These are phyloP conservation scores for Andrena praecox DNA, from an alignment of 2,888 invertebrate genomes.

Conservation along the genomic window DNA sequence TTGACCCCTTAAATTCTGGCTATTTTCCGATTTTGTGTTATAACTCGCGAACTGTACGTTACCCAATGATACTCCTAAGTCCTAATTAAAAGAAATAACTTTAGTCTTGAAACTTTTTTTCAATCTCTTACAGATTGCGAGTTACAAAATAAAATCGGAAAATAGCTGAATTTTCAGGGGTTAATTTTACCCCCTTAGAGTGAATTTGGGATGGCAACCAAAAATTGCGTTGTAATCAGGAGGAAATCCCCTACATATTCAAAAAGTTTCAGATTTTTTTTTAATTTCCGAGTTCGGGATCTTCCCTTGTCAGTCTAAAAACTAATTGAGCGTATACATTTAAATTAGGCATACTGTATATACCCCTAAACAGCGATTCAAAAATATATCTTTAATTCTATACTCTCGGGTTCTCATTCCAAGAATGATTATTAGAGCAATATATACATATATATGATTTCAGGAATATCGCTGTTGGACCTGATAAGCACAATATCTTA, in stretches of 20 bases:
- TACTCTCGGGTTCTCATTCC: background rate
- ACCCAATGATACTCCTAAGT: too few species aligned
- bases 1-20: too few species aligned
- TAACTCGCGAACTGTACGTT: too few species aligned
- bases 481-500: conserved; percentile 73
- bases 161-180: too few species aligned
- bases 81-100: too few species aligned
- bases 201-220: too few species aligned
- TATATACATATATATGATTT: conserved; percentile 68
- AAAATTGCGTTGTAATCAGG: too few species aligned
- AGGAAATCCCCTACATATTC: background rate
- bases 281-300: background rate
- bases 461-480: conserved; percentile 73
- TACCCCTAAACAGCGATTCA: background rate
- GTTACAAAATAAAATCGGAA: too few species aligned
- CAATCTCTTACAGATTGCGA: too few species aligned
- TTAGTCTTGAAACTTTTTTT: too few species aligned
- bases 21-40: too few species aligned
- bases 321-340: background rate
- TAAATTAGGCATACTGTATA: background rate
- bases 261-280: background rate
- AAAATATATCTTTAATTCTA: conserved; percentile 11
- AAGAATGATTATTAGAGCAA: conserved; percentile 48
- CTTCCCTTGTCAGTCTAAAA: background rate
- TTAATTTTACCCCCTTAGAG: too few species aligned